Base-by-base conservation (phyloP, 2,797 vertebrate genomes). In the Cuniculus paca region DNA sequence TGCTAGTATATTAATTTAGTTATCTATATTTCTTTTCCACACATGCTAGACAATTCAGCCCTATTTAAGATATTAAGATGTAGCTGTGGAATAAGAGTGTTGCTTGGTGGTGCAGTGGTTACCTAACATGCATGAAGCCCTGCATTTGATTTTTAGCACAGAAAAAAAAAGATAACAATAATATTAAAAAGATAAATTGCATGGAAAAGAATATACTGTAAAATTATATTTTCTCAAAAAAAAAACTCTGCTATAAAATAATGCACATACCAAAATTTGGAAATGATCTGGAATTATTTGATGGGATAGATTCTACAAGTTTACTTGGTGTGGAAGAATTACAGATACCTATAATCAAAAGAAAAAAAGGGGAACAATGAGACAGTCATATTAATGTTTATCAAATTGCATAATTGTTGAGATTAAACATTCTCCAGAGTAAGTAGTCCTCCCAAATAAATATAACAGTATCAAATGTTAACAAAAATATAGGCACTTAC, bases 211-310 rank as follows among this genome's bases (percentile, higher is more conserved):
- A 94, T 82, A 79, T 13, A 34, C 7, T 31, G 26, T 75, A 63
- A 90, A 94, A 48, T 77, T 94, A 60, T 63, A 58, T 72, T 5
- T 50, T 56, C 94, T 84, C 52, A 82, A 92, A 70, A 74, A 74
- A 88, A 68, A 68, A 80, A 70, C 6, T 70, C 34, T 92, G 19
- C 56, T 75, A 3, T 61, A 91, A 78, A 94, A 78, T 89, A 94
- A 89, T 92, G 92, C 97, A 70, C 98, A 56, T 98, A 99, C 99
- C 98, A 93, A 99, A 98, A 82, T 96, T 98, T 56, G 98, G 83
- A 96, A 98, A 97, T 68, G 98, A 98, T 61, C 98, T 98, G 0
- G 81, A 45, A 13, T 93, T 96, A 93, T 95, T 98, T 90, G 98
- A 86, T 0, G 90, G 96, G 96, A 96, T 95, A 52, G 98, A 48